Evolutionary conservation across 2,888 invertebrate genomes (phyloP), one percentile per base, ranked within the genome.

Genomic region (Acanthococcus lagerstroemiae): DNA sequence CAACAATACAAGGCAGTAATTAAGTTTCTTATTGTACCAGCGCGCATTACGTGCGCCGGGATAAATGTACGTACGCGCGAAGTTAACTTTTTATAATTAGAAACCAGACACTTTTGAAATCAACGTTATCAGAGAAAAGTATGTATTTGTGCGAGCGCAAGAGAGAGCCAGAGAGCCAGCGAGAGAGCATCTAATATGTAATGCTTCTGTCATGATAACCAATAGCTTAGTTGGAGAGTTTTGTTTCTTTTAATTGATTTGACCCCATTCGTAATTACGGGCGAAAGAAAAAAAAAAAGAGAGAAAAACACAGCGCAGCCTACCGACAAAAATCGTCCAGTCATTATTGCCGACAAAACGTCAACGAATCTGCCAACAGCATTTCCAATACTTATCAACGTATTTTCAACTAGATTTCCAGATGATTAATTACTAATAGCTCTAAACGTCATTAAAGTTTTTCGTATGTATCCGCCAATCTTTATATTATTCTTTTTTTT

Each of bases 221-320:
- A 63, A 63, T 63, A 65, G 52, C 66, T 45, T 66, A 48, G 66
- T 56, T 55, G 57, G 66, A 66, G 66, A 48, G 66, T 66, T 66
- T 66, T 66, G 66, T 66, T 55, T 55, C 30, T 25, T 66, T 66
- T 66, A 66, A 66, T 66, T 66, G 66, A 66, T 66, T 66, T 57
- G 66, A 66, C 66, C 66, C 48, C 66, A 66, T 57, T 66, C 50
- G 27, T 54, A 63, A 63, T 63, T 48, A 63, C 63, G 15, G 50
- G 63, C 37, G 52, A 27, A 52, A 52, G 30, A 52, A 48, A 63
- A 50, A 63, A 52, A 22, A 22, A 22, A 52, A 52, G 9, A 9
- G 24, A 52, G 52, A 22, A 22, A 52, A 21, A 24, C 22, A 19
- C 25, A 48, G 19, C 52, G 52, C 30, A 22, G 37, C 30, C 52